phyloP scores from a whole-genome alignment of 2,888 invertebrate species.

The Exephanes ischioxanthus region DNA sequence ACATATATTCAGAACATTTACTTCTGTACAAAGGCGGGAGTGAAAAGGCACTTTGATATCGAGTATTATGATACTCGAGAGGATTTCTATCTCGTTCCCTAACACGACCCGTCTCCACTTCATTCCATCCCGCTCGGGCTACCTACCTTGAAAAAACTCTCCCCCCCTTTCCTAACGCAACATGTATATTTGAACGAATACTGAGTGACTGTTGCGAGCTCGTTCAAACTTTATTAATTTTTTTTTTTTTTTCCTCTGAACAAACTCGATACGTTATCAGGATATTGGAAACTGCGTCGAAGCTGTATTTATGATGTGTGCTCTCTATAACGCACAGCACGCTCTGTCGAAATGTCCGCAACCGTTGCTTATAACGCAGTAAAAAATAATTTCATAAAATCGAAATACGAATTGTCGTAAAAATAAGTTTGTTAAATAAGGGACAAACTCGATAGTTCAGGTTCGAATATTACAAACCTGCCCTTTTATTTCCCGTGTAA shows the following conservation, averaged over 20 bases:
- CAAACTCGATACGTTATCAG: conserved; percentile 13
- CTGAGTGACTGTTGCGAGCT: conserved; percentile 16
- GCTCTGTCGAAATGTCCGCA: background rate
- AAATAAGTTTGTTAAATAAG: too few species aligned
- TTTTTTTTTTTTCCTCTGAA: background rate
- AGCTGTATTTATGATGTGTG: background rate
- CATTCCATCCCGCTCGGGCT: background rate
- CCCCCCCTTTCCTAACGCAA: background rate
- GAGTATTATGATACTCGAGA: conserved; percentile 43
- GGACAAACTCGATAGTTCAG: too few species aligned
- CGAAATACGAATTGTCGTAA: too few species aligned
- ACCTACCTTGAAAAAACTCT: background rate
- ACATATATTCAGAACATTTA: conserved; percentile 56
- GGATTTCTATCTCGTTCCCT: conserved; percentile 38
- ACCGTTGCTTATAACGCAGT: too few species aligned
- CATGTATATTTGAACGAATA: conserved; percentile 22
- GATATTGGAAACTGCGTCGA: conserved; percentile 1
- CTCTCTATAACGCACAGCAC: too few species aligned
- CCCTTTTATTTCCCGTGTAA: too few species aligned
- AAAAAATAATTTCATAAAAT: too few species aligned
- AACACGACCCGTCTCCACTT: background rate
- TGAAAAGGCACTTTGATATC: conserved; percentile 47
- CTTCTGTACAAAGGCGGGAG: conserved; percentile 35
- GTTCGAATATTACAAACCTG: too few species aligned
- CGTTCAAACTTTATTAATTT: conserved; percentile 23